Evolutionary conservation across 2,113 vertebrate species (phyloP).

Genomic region (Cnemophilus loriae): DNA sequence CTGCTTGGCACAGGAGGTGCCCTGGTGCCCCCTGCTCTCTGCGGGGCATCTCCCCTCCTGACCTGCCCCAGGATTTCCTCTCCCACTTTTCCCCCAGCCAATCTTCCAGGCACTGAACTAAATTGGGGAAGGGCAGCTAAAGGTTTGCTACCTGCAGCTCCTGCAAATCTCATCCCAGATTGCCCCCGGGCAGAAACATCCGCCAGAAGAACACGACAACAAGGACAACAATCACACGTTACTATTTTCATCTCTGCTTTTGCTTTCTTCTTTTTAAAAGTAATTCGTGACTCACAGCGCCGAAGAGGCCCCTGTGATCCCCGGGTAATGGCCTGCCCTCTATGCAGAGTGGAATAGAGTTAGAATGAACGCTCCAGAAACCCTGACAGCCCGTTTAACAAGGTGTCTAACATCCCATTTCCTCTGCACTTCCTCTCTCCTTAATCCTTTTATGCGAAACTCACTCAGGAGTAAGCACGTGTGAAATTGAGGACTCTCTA

Average conservation of each 20-base stretch:
- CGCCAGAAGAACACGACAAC: neutral
- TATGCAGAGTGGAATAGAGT: conserved; percentile 82
- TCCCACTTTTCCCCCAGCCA: neutral
- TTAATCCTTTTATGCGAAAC: conserved; percentile 97
- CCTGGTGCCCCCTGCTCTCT: neutral
- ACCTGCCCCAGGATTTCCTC: neutral
- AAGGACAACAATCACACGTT: neutral
- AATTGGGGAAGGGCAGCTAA: neutral
- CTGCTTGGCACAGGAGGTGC: neutral
- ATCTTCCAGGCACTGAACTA: neutral
- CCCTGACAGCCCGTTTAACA: conserved; percentile 89
- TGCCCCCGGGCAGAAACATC: neutral
- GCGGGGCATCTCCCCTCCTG: neutral
- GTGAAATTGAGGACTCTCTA: conserved; percentile 98
- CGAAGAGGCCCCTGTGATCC: conserved; percentile 66
- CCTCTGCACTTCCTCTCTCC: conserved; percentile 86
- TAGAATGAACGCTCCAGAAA: conserved; percentile 83
- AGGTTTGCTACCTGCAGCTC: neutral
- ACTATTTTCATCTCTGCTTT: conserved; percentile 11
- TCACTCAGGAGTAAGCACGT: conserved; percentile 97
- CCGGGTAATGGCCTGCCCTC: conserved; percentile 73
- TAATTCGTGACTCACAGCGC: conserved; percentile 17
- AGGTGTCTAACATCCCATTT: conserved; percentile 93
- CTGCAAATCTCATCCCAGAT: neutral
- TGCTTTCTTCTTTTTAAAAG: conserved; percentile 31